Conservation (phyloP, 2,113 vertebrate genomes). For the Rynchops niger region DNA sequence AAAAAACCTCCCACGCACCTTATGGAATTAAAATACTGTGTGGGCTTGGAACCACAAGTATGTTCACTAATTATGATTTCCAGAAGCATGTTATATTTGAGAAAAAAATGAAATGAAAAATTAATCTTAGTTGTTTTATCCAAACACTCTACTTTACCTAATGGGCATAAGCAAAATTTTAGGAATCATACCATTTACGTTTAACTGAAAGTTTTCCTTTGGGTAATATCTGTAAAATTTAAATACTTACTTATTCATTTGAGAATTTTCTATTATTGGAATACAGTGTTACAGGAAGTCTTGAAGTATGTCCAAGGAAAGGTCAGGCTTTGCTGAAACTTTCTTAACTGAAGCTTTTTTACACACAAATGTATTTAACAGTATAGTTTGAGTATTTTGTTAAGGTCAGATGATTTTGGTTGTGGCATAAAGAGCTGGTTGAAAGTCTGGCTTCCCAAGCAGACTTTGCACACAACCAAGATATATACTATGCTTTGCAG, state of each 20-base stretch:
- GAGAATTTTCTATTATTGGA: constrained; percentile 23
- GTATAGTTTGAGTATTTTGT: background rate
- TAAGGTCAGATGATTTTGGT: background rate
- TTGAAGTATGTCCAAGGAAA: constrained; percentile 54
- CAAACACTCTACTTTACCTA: constrained; percentile 68
- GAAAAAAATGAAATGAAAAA: constrained; percentile 61
- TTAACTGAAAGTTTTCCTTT: constrained; percentile 25
- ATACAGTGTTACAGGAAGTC: background rate
- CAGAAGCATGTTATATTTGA: constrained; percentile 64
- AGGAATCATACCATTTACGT: constrained; percentile 35
- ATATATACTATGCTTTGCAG: constrained; percentile 36
- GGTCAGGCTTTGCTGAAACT: background rate
- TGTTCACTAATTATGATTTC: constrained; percentile 73
- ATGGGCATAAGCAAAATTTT: background rate
- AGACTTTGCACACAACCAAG: constrained; percentile 4
- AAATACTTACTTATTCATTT: constrained; percentile 32
- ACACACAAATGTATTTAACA: background rate
- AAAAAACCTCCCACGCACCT: constrained; percentile 79
- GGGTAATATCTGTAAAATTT: constrained; percentile 53
- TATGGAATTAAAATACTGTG: constrained; percentile 81
- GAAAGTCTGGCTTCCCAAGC: constrained; percentile 27
- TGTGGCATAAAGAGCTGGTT: background rate
- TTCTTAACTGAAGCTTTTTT: background rate
- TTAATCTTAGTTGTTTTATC: constrained; percentile 65
- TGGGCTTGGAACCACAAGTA: constrained; percentile 73